phyloP scores from a whole-genome alignment of 2,113 vertebrate species.

The Lanius ludovicianus region DNA sequence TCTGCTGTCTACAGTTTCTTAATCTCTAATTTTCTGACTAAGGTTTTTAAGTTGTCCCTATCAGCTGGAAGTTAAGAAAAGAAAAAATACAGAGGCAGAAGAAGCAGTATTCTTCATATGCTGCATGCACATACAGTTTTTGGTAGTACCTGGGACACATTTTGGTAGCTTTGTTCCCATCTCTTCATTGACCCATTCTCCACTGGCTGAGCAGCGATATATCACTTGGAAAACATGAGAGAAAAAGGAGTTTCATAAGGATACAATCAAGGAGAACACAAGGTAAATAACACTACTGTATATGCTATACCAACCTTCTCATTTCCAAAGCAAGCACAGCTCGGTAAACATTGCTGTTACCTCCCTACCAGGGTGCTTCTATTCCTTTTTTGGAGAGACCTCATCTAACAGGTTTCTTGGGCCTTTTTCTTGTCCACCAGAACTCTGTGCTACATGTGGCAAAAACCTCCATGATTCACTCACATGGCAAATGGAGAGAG shows the following conservation, averaged over 20 bases:
- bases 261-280: neutral
- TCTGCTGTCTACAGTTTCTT: too few relatives aligned
- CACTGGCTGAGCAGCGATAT: conserved; percentile 67
- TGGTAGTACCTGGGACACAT: conserved; percentile 74
- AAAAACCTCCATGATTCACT: neutral
- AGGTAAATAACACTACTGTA: neutral
- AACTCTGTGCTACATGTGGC: neutral
- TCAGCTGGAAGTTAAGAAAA: neutral
- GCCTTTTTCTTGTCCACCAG: neutral
- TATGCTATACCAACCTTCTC: neutral
- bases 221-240: conserved; percentile 38
- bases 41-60: neutral
- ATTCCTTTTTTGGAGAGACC: neutral
- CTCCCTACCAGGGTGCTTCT: neutral
- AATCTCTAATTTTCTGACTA: too few relatives aligned
- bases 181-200: conserved; percentile 69
- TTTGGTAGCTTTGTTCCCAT: conserved; percentile 63
- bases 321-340: neutral
- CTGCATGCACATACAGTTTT: fast-evolving
- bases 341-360: neutral
- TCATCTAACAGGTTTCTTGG: neutral
- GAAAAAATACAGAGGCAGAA: neutral
- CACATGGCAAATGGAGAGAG: neutral
- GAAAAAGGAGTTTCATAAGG: neutral
- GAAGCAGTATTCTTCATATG: neutral